Conservation (phyloP, 2,113 vertebrate species). For the Anser cygnoides region DNA sequence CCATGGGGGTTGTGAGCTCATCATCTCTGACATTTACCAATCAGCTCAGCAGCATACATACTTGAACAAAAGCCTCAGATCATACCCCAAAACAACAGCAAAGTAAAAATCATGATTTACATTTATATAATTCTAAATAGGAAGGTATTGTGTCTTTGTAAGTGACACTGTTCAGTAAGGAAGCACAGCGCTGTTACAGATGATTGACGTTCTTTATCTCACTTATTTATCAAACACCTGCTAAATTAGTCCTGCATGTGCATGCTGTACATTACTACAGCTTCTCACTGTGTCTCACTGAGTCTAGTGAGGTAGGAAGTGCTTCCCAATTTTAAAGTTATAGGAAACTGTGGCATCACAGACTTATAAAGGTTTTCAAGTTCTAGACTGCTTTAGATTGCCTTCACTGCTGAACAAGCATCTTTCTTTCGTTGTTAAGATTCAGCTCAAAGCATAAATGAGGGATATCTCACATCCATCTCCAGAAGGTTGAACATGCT, state of each 20-base stretch:
- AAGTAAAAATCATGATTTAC: not conserved
- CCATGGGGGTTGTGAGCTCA: not conserved
- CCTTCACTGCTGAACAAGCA: not conserved
- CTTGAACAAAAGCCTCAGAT: not conserved
- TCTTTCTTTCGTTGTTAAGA: not conserved
- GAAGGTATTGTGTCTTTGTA: not conserved
- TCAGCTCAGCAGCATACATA: not conserved
- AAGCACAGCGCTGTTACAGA: not conserved
- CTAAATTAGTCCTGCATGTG: not conserved
- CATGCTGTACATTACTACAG: not conserved
- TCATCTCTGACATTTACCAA: not conserved
- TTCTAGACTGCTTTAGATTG: not conserved
- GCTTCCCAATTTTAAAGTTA: not conserved
- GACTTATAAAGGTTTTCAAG: not conserved
- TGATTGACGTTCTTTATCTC: not conserved
- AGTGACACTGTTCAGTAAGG: not conserved
- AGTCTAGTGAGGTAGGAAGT: not conserved
- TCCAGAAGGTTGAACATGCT: constrained; percentile 99
- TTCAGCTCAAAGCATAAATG: not conserved
- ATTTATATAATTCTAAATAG: not conserved
- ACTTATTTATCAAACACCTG: not conserved
- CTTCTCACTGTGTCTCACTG: not conserved
- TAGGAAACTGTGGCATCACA: not conserved
- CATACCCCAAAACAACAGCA: not conserved
- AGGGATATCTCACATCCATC: constrained; percentile 88